Conservation (phyloP, 2,113 vertebrate genomes). For the Phyllostomus hastatus region DNA sequence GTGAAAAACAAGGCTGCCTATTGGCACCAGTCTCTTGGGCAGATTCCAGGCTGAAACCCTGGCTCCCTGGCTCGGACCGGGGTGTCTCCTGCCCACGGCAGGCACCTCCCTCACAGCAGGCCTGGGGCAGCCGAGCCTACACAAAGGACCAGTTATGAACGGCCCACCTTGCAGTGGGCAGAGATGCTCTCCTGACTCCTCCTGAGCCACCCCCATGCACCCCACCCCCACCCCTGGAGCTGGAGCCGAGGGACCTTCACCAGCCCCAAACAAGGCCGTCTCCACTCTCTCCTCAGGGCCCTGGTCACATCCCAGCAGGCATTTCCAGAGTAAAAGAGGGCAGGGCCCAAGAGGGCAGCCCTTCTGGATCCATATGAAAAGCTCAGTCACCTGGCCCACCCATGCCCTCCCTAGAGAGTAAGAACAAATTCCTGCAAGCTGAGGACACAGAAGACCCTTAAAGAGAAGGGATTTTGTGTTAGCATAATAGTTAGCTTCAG, state of each 20-base stretch:
- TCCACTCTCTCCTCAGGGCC: neutral
- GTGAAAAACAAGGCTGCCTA: neutral
- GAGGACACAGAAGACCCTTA: neutral
- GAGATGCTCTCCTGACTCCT: neutral
- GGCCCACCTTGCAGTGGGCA: neutral
- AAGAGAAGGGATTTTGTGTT: neutral
- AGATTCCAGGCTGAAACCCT: constrained; percentile 34
- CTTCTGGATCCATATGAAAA: neutral
- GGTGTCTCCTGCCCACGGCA: neutral
- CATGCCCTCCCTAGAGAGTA: neutral
- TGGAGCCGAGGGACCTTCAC: neutral
- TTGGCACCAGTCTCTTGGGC: neutral
- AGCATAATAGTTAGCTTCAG: neutral
- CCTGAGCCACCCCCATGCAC: neutral
- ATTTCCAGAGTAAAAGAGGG: neutral
- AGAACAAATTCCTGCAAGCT: constrained; percentile 31
- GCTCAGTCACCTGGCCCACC: neutral
- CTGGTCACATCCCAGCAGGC: constrained; percentile 32
- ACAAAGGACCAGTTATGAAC: neutral
- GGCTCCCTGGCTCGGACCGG: neutral
- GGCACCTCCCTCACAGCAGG: neutral
- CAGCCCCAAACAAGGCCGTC: neutral
- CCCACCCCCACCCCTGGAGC: neutral
- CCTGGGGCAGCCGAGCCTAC: neutral
- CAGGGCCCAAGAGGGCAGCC: neutral